Conservation (phyloP, 1,140 invertebrate species). For the Leptinotarsa undecemlineata region DNA sequence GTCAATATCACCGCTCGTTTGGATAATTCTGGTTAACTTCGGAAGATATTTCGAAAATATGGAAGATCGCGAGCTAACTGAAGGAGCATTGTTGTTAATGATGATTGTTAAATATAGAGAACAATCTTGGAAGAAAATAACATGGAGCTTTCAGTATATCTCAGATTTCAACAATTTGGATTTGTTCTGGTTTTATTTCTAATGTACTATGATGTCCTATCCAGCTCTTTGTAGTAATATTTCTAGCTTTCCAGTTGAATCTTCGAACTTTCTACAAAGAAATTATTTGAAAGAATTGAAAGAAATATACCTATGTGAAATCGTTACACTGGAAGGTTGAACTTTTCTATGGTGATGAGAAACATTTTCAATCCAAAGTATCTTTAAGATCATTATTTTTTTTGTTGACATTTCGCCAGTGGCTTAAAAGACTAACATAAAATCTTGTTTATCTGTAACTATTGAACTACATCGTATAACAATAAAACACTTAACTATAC, state of each 20-base stretch:
- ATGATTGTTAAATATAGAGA: too few relatives aligned
- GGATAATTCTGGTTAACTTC: background rate
- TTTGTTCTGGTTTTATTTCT: too few relatives aligned
- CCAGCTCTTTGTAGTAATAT: too few relatives aligned
- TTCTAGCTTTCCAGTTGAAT: too few relatives aligned
- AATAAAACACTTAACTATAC: constrained; percentile 31
- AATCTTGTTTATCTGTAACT: constrained; percentile 38
- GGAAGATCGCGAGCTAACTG: too few relatives aligned
- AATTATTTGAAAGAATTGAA: constrained; percentile 5
- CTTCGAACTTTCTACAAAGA: background rate
- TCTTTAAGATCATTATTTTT: constrained; percentile 22
- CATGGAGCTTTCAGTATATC: too few relatives aligned
- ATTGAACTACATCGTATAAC: constrained; percentile 34
- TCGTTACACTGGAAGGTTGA: background rate
- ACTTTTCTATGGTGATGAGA: constrained; percentile 11
- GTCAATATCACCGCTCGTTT: constrained; percentile 7
- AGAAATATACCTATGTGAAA: background rate
- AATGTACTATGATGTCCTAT: too few relatives aligned
- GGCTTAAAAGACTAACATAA: constrained; percentile 33
- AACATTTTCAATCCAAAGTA: constrained; percentile 27
- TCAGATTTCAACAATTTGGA: too few relatives aligned
- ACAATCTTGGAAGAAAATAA: too few relatives aligned
- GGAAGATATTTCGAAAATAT: background rate
- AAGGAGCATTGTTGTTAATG: too few relatives aligned
- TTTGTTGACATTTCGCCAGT: constrained; percentile 27